Conservation (phyloP, 2,888 invertebrate species). For the Tetragonula carbonaria region DNA sequence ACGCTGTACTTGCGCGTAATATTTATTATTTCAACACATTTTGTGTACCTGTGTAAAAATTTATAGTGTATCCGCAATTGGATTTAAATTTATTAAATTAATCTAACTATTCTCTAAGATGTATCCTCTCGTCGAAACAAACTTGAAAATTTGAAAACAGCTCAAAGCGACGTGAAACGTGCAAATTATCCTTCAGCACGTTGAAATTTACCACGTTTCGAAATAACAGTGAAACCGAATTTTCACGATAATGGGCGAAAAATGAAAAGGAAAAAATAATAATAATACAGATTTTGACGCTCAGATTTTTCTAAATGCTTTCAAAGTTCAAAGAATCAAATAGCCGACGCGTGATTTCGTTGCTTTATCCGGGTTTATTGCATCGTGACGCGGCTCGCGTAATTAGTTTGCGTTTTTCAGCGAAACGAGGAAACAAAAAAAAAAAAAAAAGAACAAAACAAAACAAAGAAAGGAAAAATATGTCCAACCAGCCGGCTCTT, state of each 20-base stretch:
- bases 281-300: background rate
- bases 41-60: too few relatives aligned
- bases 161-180: too few relatives aligned
- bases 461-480: background rate
- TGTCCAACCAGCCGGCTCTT: background rate
- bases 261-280: too few relatives aligned
- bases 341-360: background rate
- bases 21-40: too few relatives aligned
- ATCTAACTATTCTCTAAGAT: too few relatives aligned
- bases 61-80: too few relatives aligned
- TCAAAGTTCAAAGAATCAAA: background rate
- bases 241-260: background rate
- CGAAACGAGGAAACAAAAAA: background rate
- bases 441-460: background rate
- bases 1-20: too few relatives aligned
- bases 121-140: background rate
- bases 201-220: too few relatives aligned
- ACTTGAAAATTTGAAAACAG: background rate
- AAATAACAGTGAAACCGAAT: background rate
- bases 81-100: too few relatives aligned
- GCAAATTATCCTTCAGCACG: background rate
- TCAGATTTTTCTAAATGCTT: background rate
- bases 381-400: background rate
- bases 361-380: background rate
- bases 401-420: constrained; percentile 15